Conservation (phyloP, 2,888 invertebrate species). For the Leptopilina myrica region DNA sequence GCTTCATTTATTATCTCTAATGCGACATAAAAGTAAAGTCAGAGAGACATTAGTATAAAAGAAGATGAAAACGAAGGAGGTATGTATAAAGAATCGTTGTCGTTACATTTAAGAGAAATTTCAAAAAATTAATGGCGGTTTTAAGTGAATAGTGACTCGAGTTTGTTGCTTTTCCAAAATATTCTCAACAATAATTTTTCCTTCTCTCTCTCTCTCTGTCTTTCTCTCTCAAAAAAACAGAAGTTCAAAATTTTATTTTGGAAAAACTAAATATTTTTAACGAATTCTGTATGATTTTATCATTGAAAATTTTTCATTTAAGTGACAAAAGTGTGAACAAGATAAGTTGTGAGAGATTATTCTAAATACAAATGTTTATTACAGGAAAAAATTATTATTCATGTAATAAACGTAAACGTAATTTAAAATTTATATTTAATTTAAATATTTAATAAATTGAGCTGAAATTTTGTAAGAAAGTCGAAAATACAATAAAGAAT, state of each 20-base stretch:
- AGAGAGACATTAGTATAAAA: conserved; percentile 28
- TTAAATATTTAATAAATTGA: too few species aligned
- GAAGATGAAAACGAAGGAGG: not conserved
- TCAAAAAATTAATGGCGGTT: conserved; percentile 17
- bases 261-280: not conserved
- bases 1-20: conserved; percentile 36
- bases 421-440: too few species aligned
- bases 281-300: too few species aligned
- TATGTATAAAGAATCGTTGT: not conserved
- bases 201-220: not conserved
- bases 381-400: too few species aligned
- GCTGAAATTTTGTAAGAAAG: too few species aligned
- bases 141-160: conserved; percentile 24
- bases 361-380: too few species aligned
- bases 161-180: conserved; percentile 9
- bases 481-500: too few species aligned
- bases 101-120: conserved; percentile 8
- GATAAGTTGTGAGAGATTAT: too few species aligned
- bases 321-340: too few species aligned
- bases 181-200: conserved; percentile 11
- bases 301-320: too few species aligned
- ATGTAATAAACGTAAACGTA: too few species aligned
- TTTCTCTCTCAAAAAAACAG: not conserved
- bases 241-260: not conserved
- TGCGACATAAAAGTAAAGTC: conserved; percentile 33